Evolutionary conservation across 2,888 invertebrate genomes (phyloP).

Genomic region (Arctia plantaginis): DNA sequence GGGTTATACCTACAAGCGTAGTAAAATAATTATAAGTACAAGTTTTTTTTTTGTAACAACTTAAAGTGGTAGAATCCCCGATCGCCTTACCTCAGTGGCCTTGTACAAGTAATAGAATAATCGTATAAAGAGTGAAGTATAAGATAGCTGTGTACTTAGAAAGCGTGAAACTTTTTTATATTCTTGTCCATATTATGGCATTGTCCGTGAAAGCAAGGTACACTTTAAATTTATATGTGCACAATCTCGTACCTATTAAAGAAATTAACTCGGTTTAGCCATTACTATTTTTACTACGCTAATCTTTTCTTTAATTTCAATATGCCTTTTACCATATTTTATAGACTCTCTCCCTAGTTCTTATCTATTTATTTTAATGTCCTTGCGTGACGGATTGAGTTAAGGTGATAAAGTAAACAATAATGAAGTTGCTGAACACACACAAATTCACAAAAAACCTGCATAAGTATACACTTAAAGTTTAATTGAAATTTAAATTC

Average conservation of each 20-base stretch:
- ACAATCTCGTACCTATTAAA: not conserved
- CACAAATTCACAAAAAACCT: not conserved
- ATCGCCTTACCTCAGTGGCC: not conserved
- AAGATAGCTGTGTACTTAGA: not conserved
- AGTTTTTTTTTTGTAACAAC: not conserved
- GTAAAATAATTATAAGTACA: not conserved
- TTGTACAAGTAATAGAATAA: not conserved
- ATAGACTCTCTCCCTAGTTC: too few relatives aligned
- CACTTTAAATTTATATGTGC: not conserved
- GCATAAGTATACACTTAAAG: too few relatives aligned
- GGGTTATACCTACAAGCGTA: not conserved
- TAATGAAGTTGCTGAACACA: not conserved
- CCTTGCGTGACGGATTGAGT: not conserved
- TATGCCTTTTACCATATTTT: not conserved
- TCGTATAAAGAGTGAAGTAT: not conserved
- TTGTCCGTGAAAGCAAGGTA: not conserved
- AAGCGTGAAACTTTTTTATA: not conserved
- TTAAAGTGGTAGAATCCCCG: not conserved
- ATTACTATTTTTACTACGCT: not conserved
- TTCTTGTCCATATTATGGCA: not conserved
- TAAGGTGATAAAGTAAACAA: not conserved
- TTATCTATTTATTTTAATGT: not conserved
- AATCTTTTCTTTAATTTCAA: not conserved
- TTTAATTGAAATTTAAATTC: too few relatives aligned
- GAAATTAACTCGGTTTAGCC: not conserved